A percentile compares a stretch with the other conserved stretches of the same genome.
phyloP scores from a whole-genome alignment of 37 sponge, comb jelly and placozoan species.

The Ephydatia muelleri region DNA sequence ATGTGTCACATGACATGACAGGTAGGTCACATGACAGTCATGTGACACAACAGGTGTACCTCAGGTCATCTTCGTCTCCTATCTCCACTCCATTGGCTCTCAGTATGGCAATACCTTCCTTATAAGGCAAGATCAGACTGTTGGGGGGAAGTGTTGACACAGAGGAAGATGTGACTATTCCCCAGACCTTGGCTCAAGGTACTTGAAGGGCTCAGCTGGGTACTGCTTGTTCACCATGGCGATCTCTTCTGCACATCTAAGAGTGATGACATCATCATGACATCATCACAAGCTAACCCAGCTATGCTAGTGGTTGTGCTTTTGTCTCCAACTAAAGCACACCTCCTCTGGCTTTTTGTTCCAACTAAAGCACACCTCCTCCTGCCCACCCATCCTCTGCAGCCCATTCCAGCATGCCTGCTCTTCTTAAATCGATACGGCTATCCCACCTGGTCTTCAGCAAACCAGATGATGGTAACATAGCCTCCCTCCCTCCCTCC shows the following conservation, averaged over 20 bases:
- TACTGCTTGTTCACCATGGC: slow-evolving; percentile 88
- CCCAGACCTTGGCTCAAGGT: slow-evolving; percentile 91
- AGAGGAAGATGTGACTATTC: not conserved
- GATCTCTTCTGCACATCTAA: slow-evolving; percentile 91
- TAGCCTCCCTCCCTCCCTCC: no score
- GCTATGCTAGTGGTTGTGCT: no score
- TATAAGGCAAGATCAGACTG: slow-evolving; percentile 72
- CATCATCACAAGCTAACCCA: no score
- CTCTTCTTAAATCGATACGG: no score
- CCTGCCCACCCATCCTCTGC: no score
- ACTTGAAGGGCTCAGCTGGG: slow-evolving; percentile 97
- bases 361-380: no score
- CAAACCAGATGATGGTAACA: no score
- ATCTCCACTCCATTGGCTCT: slow-evolving; percentile 92
- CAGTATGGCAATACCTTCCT: slow-evolving; percentile 90
- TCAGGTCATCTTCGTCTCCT: slow-evolving; percentile 97
- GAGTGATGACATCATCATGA: not conserved
- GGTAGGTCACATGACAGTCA: not conserved
- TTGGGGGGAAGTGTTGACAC: not conserved
- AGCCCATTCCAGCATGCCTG: no score
- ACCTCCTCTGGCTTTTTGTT: no score
- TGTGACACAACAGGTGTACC: slow-evolving; percentile 51
- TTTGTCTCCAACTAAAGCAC: no score
- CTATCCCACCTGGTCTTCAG: no score
- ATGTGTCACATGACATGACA: not conserved